Evolutionary conservation across 2,797 vertebrate genomes (phyloP).

Genomic region (Sebastes paucispinis): DNA sequence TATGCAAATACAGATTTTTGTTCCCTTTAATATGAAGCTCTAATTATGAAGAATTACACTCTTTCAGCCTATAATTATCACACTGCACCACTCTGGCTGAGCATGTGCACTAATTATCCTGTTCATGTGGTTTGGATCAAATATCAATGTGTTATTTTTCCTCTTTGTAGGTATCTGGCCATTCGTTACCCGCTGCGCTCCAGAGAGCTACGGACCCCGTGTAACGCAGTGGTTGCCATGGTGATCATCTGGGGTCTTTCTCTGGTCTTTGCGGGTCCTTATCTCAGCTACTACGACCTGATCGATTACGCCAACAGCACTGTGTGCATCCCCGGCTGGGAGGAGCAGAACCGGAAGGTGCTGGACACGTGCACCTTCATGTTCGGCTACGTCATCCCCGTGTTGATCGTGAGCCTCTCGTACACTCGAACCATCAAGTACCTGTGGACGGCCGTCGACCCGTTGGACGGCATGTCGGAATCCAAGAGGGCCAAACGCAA

Average conservation of each 20-base stretch:
- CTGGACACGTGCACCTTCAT: conserved; percentile 90
- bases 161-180: conserved; percentile 84
- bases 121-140: background rate
- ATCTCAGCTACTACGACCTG: conserved; percentile 89
- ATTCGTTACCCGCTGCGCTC: conserved; percentile 89
- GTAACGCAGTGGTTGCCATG: conserved; percentile 86
- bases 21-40: background rate
- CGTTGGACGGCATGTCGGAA: conserved; percentile 88
- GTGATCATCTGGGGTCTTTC: conserved; percentile 91
- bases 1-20: background rate
- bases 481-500: conserved; percentile 90
- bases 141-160: background rate
- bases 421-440: conserved; percentile 92
- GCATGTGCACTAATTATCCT: background rate
- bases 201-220: conserved; percentile 86
- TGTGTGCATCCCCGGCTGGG: conserved; percentile 90
- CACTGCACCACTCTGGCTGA: background rate
- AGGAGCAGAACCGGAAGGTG: conserved; percentile 86
- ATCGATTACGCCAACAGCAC: conserved; percentile 87
- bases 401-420: conserved; percentile 88
- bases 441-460: conserved; percentile 90
- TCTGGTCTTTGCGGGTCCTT: conserved; percentile 87
- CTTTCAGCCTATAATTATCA: background rate
- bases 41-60: background rate
- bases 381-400: conserved; percentile 87